Evolutionary conservation across 1,140 invertebrate species (phyloP).

Genomic region (Bombus consobrinus): DNA sequence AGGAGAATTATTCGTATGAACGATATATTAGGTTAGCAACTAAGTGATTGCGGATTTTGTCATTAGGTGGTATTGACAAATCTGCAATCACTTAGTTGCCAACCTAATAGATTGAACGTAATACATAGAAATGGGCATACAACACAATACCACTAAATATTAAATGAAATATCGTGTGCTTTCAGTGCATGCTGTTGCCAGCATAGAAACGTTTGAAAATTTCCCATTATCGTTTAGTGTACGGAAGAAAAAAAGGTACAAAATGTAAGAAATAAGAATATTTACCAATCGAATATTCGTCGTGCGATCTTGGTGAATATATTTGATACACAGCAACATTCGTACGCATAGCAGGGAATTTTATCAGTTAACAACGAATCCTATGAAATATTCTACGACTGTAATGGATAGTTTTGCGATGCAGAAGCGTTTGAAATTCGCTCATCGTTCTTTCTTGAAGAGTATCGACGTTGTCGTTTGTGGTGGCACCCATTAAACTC

Average conservation of each 20-base stretch:
- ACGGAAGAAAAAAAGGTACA: fast-evolving
- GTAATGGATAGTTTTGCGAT: neutral
- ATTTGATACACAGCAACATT: neutral
- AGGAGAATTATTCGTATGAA: too few relatives aligned
- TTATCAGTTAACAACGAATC: neutral
- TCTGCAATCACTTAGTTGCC: too few relatives aligned
- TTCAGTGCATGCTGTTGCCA: too few relatives aligned
- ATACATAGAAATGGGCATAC: too few relatives aligned
- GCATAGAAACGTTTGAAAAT: too few relatives aligned
- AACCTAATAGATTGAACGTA: too few relatives aligned
- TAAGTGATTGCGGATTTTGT: too few relatives aligned
- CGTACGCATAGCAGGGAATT: neutral
- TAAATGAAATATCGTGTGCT: too few relatives aligned
- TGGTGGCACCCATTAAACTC: neutral
- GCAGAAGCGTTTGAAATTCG: neutral
- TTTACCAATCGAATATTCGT: neutral
- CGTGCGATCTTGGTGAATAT: neutral
- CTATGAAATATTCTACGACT: neutral
- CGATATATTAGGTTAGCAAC: too few relatives aligned
- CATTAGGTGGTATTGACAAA: too few relatives aligned
- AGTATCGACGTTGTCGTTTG: conserved; percentile 2
- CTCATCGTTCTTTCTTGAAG: neutral
- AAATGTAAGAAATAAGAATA: neutral
- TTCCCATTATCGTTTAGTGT: neutral
- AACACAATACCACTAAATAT: too few relatives aligned